phyloP scores from a whole-genome alignment of 2,888 invertebrate species.

The Philaethria dido region DNA sequence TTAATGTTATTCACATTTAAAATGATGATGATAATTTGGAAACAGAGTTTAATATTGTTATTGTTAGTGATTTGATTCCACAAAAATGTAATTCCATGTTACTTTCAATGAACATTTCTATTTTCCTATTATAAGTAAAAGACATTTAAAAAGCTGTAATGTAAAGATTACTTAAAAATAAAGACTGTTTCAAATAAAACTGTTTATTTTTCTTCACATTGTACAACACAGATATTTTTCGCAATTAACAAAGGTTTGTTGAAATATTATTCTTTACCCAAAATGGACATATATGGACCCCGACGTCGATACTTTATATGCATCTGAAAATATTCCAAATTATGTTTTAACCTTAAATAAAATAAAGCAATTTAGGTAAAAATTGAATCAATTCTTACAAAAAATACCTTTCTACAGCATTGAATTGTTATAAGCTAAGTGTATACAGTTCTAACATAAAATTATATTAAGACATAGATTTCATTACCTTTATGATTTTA shows the following conservation, averaged over 20 bases:
- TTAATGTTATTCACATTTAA: background rate
- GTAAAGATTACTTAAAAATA: conserved; percentile 4
- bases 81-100: background rate
- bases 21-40: background rate
- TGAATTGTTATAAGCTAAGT: too few species aligned
- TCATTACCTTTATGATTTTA: conserved; percentile 85
- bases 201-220: conserved; percentile 1
- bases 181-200: conserved; percentile 1
- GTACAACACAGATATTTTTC: background rate
- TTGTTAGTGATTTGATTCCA: background rate
- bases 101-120: background rate
- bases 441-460: background rate
- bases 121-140: background rate
- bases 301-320: conserved; percentile 89
- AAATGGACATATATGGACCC: conserved; percentile 69
- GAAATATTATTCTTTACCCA: conserved; percentile 22
- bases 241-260: too few species aligned
- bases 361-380: background rate
- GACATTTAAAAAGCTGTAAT: background rate
- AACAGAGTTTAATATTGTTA: background rate
- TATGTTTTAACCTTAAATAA: background rate
- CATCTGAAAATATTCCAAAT: conserved; percentile 74
- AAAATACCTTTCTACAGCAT: too few species aligned
- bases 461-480: too few species aligned
- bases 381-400: background rate